Conservation (phyloP, 2,113 vertebrate genomes). For the Loxodonta africana region DNA sequence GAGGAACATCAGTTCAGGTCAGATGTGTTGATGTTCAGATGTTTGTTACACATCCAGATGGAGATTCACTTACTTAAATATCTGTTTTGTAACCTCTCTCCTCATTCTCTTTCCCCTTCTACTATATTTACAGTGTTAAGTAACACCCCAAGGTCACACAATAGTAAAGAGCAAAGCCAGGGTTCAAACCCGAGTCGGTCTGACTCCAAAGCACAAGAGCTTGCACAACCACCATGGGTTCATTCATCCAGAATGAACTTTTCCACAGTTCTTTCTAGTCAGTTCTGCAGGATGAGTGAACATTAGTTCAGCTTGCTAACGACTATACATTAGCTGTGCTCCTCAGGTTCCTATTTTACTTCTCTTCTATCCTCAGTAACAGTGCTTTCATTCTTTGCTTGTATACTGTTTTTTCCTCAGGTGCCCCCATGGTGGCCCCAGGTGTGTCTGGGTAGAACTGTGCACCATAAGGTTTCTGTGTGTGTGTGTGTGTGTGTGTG, state of each 20-base stretch:
- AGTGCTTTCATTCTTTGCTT: not conserved
- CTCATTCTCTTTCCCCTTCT: not conserved
- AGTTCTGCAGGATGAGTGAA: not conserved
- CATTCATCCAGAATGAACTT: not conserved
- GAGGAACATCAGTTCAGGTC: not conserved
- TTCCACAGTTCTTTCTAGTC: not conserved
- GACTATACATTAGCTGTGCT: not conserved
- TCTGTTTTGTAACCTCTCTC: not conserved
- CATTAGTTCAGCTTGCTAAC: not conserved
- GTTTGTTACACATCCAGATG: not conserved
- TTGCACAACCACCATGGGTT: not conserved
- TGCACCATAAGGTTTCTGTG: not conserved
- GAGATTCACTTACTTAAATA: constrained; percentile 15
- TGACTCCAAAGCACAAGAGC: not conserved
- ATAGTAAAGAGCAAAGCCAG: not conserved
- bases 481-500: not conserved
- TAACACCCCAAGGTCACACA: not conserved
- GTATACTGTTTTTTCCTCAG: not conserved
- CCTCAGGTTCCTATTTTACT: not conserved
- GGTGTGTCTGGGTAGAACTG: not conserved
- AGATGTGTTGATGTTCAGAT: not conserved
- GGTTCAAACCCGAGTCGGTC: not conserved
- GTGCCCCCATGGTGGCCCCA: not conserved
- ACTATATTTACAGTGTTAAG: not conserved
- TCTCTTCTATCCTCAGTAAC: not conserved